phyloP scores from a whole-genome alignment of 2,797 vertebrate species.

The Hylomyscus alleni region DNA sequence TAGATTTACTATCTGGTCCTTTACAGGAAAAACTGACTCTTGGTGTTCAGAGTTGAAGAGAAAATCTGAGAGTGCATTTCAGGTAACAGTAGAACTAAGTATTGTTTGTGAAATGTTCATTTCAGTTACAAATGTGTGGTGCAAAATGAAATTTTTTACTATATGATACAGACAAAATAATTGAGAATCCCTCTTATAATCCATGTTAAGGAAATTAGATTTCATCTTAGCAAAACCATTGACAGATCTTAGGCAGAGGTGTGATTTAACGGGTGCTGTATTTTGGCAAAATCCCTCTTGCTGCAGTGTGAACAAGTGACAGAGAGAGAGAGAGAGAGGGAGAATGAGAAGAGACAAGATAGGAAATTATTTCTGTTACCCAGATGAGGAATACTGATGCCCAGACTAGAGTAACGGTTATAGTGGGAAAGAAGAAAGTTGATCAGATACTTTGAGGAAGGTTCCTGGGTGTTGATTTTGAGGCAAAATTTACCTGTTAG shows the following conservation, averaged over 20 bases:
- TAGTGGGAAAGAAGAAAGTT: slow-evolving; percentile 29
- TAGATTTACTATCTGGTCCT: slow-evolving; percentile 61
- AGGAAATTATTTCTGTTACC: slow-evolving; percentile 37
- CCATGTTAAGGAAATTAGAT: slow-evolving; percentile 56
- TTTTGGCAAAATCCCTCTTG: slow-evolving; percentile 54
- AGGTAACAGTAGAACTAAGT: slow-evolving; percentile 57
- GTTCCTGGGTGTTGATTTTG: slow-evolving; percentile 33
- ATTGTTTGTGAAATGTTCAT: slow-evolving; percentile 61
- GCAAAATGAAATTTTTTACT: slow-evolving; percentile 64
- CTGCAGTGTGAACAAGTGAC: slow-evolving; percentile 47
- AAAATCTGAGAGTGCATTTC: slow-evolving; percentile 39
- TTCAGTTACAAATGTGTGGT: slow-evolving; percentile 55
- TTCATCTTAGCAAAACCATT: slow-evolving; percentile 62
- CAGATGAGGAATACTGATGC: slow-evolving; percentile 10
- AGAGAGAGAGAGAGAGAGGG: neutral
- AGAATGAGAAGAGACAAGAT: slow-evolving; percentile 16
- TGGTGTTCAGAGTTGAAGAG: slow-evolving; percentile 49
- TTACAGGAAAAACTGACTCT: slow-evolving; percentile 11
- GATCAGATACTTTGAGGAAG: slow-evolving; percentile 15
- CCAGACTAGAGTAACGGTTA: neutral
- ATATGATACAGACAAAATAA: slow-evolving; percentile 11
- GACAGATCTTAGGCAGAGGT: slow-evolving; percentile 57
- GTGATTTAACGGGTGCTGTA: slow-evolving; percentile 43
- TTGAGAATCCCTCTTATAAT: slow-evolving; percentile 60
- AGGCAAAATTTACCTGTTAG: slow-evolving; percentile 30